Percentiles rank a stretch among this genome's conserved stretches.
These are phyloP conservation scores for Ctenosaura bakeri DNA, from an alignment of 2,797 vertebrate genomes.

Conservation along the genomic window DNA sequence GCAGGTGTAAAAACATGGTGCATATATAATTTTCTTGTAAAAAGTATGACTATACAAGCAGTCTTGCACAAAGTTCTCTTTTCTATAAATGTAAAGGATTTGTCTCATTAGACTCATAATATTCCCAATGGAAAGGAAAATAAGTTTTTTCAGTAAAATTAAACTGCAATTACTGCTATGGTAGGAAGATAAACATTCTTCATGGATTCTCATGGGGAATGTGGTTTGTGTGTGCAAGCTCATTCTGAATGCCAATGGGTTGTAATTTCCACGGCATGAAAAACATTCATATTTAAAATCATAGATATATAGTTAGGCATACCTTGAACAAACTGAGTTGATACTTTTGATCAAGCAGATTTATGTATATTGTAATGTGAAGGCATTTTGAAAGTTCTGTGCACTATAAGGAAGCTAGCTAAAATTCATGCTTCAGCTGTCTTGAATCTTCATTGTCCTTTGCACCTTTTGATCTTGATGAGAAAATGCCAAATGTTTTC, in stretches of 20 bases:
- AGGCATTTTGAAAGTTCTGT: not conserved
- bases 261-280: constrained; percentile 6
- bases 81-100: constrained; percentile 27
- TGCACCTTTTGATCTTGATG: not conserved
- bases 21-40: not conserved
- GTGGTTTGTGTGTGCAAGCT: not conserved
- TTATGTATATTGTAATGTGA: not conserved
- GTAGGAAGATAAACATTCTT: constrained; percentile 44
- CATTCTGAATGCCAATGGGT: constrained; percentile 16
- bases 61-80: not conserved
- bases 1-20: not conserved
- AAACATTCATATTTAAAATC: constrained; percentile 10
- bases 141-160: constrained; percentile 26
- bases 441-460: not conserved
- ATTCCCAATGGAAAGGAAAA: constrained; percentile 33
- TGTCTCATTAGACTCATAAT: constrained; percentile 37
- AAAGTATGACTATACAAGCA: not conserved
- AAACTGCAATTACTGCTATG: constrained; percentile 34
- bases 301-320: not conserved
- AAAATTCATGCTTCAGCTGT: not conserved
- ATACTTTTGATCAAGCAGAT: constrained; percentile 5
- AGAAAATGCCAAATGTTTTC: not conserved
- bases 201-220: constrained; percentile 15
- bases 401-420: not conserved
- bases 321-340: not conserved